Evolutionary conservation across 2,797 vertebrate genomes (phyloP).

Genomic region (Sciurus carolinensis): DNA sequence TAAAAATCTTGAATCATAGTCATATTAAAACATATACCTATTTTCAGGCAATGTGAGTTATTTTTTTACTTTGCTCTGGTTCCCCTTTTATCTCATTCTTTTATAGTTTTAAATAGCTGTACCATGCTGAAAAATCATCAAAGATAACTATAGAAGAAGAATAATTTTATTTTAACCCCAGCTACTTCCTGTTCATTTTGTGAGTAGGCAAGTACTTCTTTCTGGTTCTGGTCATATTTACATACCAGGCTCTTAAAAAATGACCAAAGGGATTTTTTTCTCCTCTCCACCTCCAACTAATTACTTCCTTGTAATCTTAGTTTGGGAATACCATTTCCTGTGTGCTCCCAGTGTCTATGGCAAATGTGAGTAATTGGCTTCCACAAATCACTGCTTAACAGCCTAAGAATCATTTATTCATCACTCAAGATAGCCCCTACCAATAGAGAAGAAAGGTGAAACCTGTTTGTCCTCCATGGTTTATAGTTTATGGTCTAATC

Average conservation of each 20-base stretch:
- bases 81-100: not conserved
- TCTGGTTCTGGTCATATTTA: slow-evolving; percentile 58
- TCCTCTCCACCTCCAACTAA: not conserved
- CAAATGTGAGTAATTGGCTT: not conserved
- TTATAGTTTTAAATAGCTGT: slow-evolving; percentile 33
- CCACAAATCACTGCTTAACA: not conserved
- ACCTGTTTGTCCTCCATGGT: not conserved
- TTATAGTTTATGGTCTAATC: slow-evolving; percentile 63
- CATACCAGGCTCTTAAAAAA: not conserved
- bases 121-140: not conserved
- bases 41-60: slow-evolving; percentile 55
- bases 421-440: not conserved
- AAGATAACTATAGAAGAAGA: not conserved
- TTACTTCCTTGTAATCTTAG: not conserved
- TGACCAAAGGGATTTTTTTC: not conserved
- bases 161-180: slow-evolving; percentile 21
- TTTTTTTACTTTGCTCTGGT: not conserved
- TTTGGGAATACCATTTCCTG: not conserved
- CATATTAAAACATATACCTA: not conserved
- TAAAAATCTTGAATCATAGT: too few relatives aligned
- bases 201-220: slow-evolving; percentile 20
- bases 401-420: slow-evolving; percentile 27
- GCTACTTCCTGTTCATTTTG: slow-evolving; percentile 44
- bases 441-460: slow-evolving; percentile 25
- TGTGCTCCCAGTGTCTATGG: not conserved